phyloP scores from a whole-genome alignment of 2,888 invertebrate species.

The Caenorhabditis auriculariae region DNA sequence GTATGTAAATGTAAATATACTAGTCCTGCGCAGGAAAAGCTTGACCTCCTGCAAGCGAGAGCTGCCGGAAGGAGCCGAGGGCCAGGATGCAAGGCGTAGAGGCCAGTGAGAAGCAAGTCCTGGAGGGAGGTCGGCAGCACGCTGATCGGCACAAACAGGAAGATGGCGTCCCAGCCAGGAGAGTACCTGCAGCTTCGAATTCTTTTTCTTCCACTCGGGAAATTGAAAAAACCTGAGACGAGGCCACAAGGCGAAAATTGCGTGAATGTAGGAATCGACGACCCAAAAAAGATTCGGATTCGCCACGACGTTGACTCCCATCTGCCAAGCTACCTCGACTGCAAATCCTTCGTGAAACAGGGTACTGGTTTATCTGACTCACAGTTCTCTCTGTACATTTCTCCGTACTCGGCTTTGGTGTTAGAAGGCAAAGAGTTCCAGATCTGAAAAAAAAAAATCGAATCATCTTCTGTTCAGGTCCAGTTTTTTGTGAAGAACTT shows the following conservation, averaged over 20 bases:
- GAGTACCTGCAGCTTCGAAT: constrained; percentile 36
- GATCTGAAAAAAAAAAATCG: constrained; percentile 8
- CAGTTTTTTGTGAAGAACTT: too few relatives aligned
- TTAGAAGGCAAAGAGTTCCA: constrained; percentile 48
- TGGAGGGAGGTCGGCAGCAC: constrained; percentile 44
- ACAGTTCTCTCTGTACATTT: constrained; percentile 56
- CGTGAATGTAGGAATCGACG: constrained; percentile 52
- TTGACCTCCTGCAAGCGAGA: too few relatives aligned
- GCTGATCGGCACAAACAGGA: constrained; percentile 51
- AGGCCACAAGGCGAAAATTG: constrained; percentile 46
- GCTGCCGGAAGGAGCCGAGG: constrained; percentile 35
- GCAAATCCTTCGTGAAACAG: constrained; percentile 7
- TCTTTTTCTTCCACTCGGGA: background rate
- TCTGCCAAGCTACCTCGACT: constrained; percentile 46
- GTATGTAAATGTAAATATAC: too few relatives aligned
- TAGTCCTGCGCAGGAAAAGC: too few relatives aligned
- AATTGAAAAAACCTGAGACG: constrained; percentile 23
- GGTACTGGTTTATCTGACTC: constrained; percentile 9
- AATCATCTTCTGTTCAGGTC: background rate
- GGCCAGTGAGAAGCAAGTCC: constrained; percentile 30
- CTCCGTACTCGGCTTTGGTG: constrained; percentile 60
- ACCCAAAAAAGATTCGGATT: constrained; percentile 52
- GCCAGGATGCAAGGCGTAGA: constrained; percentile 45
- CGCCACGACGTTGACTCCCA: constrained; percentile 47
- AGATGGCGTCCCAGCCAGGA: constrained; percentile 54